A percentile compares a stretch with the other conserved stretches of the same genome.
Evolutionary conservation across 2,113 vertebrate species (phyloP).

Genomic region (Barbus barbus): DNA sequence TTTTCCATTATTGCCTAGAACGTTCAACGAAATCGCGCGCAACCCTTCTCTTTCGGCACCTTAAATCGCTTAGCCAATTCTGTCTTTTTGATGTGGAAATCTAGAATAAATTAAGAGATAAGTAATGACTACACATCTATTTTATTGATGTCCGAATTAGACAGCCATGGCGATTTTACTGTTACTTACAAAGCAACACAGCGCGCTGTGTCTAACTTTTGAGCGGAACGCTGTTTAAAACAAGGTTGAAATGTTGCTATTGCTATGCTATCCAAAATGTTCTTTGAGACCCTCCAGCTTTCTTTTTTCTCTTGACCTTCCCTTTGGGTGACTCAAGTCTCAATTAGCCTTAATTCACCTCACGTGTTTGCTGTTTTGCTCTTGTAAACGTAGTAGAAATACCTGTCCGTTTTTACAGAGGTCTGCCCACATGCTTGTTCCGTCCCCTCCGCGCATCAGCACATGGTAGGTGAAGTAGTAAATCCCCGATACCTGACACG

Average conservation of each 20-base stretch:
- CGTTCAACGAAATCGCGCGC: neutral
- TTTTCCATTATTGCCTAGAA: neutral
- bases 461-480: constrained; percentile 89
- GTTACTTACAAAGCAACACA: neutral
- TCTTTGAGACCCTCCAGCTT: neutral
- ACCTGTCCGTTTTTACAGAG: constrained; percentile 89
- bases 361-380: neutral
- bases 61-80: neutral
- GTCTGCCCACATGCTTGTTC: constrained; percentile 89
- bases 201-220: neutral
- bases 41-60: neutral
- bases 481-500: constrained; percentile 85
- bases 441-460: constrained; percentile 87
- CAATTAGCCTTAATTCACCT: neutral
- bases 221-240: neutral
- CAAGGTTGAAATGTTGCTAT: neutral
- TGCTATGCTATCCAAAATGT: too few species aligned
- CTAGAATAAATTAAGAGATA: neutral
- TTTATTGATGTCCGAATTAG: neutral
- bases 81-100: neutral
- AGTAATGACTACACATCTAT: neutral
- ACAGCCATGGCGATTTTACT: neutral
- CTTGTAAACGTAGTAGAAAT: constrained; percentile 15
- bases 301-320: neutral
- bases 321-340: neutral